Conservation (phyloP, 2,113 vertebrate genomes). For the Eudyptes chrysolophus region DNA sequence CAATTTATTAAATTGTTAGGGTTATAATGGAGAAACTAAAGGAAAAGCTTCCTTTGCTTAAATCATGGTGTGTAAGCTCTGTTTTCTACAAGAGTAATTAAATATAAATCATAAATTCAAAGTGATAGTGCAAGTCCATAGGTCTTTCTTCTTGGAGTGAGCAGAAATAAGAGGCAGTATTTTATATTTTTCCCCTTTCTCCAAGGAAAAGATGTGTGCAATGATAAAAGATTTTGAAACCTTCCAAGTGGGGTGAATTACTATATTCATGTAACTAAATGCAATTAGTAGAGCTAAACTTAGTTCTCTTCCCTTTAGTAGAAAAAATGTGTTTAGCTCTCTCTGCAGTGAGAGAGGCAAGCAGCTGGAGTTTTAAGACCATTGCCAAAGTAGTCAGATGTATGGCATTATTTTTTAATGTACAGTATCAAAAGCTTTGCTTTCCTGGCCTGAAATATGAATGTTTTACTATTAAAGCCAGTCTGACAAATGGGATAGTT, state of each 20-base stretch:
- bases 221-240: background rate
- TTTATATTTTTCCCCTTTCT: background rate
- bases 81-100: background rate
- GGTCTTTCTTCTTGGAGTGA: background rate
- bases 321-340: background rate
- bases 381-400: background rate
- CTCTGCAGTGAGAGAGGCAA: background rate
- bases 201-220: background rate
- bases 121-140: background rate
- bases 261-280: background rate
- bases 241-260: background rate
- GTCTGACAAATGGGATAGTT: background rate
- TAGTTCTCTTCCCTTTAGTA: background rate
- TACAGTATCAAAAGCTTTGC: background rate
- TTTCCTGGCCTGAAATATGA: background rate
- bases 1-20: background rate
- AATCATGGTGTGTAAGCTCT: background rate
- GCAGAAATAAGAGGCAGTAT: background rate
- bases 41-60: background rate
- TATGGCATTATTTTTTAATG: slow-evolving; percentile 7
- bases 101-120: background rate
- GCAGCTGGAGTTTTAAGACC: background rate
- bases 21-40: background rate
- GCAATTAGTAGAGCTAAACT: background rate
- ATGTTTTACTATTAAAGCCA: background rate